Percentiles rank a stretch among this genome's conserved stretches.
Evolutionary conservation across 2,888 invertebrate genomes (phyloP).

Genomic region (Tiliacea citrago): DNA sequence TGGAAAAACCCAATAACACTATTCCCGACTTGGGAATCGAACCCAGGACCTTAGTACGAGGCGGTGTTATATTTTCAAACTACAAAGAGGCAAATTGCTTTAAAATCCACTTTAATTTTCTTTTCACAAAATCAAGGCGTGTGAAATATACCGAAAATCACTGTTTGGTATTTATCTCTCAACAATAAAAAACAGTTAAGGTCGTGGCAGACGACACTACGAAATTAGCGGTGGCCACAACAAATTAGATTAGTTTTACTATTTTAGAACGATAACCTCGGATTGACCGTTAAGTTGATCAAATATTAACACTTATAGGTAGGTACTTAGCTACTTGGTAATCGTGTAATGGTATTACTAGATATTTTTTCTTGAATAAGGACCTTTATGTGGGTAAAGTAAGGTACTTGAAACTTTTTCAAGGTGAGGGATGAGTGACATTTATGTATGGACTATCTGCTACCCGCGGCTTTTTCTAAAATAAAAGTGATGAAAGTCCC

Average conservation of each 20-base stretch:
- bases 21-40: no score
- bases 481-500: no score
- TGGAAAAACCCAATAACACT: no score
- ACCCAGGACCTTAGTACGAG: no score
- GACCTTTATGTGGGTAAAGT: no score
- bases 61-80: no score
- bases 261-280: conserved; percentile 52
- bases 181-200: conserved; percentile 50
- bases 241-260: conserved; percentile 62
- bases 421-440: no score
- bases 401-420: no score
- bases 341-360: not conserved
- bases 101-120: not conserved
- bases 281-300: conserved; percentile 33
- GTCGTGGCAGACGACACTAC: conserved; percentile 42
- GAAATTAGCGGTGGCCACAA: conserved; percentile 40
- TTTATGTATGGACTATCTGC: no score
- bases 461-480: no score
- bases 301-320: conserved; percentile 26
- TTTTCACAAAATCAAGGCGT: conserved; percentile 12
- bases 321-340: not conserved
- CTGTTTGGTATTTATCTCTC: conserved; percentile 17
- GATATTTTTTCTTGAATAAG: no score
- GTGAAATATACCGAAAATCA: conserved; percentile 34
- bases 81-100: not conserved